Evolutionary conservation across 1,140 invertebrate genomes (phyloP), one percentile per base, ranked within the genome.

Genomic region (Delia radicum): DNA sequence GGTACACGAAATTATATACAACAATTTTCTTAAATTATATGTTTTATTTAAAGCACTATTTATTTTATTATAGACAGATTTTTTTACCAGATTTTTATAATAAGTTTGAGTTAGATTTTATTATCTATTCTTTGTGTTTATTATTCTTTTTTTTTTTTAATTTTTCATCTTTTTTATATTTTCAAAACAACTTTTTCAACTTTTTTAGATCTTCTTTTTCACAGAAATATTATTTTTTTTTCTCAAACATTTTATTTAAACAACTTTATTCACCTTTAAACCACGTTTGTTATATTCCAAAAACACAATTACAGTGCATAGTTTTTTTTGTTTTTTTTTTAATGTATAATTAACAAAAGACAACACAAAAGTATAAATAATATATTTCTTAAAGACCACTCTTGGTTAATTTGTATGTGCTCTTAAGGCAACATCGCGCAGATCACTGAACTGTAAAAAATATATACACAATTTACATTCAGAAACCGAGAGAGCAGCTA

Each of bases 381-480:
- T 42, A 3, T n/a, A n/a, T n/a, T n/a, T 42, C 12, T 0, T 42
- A 42, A 42, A 42, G n/a, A n/a, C n/a, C n/a, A n/a, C n/a, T n/a
- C n/a, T 37, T 24, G 48, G 10, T 8, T 55, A 21, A 24, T 48
- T 21, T 21, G 48, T 18, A n/a, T n/a, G n/a, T 69, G 27, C 65
- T 71, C 24, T 37, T 46, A 26, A 27, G 37, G 24, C 31, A 76
- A 73, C 75, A 73, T 37, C 61, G 55, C 71, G 27, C 21, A 76
- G 75, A 76, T 76, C 75, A 76, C 75, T 76, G 75, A 76, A 76
- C 75, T 73, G 72, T 73, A 61, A 73, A 61, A 27, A 61, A 73
- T 69, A 31, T 69, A 33, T 69, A 69, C 65, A 69, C 29, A 69
- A 33, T 21, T 69, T 31, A 69, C 65, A 69, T 6, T 21, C 29